Evolutionary conservation across 2,888 invertebrate genomes (phyloP).

Genomic region (Philereme transversata): DNA sequence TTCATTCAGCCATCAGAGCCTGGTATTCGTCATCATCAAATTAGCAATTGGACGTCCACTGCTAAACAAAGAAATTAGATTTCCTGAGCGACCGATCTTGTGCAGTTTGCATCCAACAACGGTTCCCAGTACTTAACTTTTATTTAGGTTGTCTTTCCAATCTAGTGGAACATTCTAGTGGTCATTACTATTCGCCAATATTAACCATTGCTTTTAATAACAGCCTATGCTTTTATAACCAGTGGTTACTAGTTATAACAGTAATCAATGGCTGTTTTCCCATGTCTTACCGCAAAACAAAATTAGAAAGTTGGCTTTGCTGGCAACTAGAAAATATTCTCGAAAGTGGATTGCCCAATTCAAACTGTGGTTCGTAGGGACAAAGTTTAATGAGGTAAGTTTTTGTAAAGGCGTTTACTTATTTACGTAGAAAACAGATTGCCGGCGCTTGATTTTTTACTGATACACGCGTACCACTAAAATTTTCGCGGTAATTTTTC

Average conservation of each 20-base stretch:
- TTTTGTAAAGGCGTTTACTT: slow-evolving; percentile 27
- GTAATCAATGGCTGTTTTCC: slow-evolving; percentile 18
- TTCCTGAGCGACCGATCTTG: no score
- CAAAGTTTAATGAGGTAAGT: slow-evolving; percentile 49
- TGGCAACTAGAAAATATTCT: slow-evolving; percentile 47
- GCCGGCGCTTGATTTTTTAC: not conserved
- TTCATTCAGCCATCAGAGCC: no score
- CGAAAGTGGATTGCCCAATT: slow-evolving; percentile 45
- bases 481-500: no score
- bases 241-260: slow-evolving; percentile 9
- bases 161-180: no score
- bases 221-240: slow-evolving; percentile 10
- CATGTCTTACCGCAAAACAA: slow-evolving; percentile 34
- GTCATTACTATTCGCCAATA: no score
- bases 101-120: no score
- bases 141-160: no score
- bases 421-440: not conserved
- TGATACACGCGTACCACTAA: no score
- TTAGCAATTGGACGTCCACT: no score
- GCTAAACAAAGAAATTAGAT: no score
- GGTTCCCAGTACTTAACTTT: no score
- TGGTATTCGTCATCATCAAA: no score
- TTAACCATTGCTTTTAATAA: slow-evolving; percentile 11
- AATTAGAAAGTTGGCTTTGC: slow-evolving; percentile 50
- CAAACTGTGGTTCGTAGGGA: slow-evolving; percentile 36